Evolutionary conservation across 2,113 vertebrate genomes (phyloP).

Genomic region (Notiomystis cincta): DNA sequence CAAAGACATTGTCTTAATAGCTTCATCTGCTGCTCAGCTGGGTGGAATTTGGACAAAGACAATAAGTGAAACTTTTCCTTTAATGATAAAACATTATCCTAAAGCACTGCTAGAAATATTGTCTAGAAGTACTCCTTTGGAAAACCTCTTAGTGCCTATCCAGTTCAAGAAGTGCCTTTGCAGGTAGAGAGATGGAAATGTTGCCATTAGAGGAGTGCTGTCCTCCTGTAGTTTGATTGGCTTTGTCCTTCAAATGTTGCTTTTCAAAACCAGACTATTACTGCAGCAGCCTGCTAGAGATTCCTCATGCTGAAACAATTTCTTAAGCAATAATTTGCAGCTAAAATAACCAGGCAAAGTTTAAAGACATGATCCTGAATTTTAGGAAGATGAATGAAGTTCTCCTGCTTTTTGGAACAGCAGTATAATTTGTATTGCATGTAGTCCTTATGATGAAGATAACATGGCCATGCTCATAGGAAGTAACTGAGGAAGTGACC

Average conservation of each 20-base stretch:
- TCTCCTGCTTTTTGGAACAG: background rate
- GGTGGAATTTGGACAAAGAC: background rate
- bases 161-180: background rate
- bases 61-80: background rate
- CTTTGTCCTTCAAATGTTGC: background rate
- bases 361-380: background rate
- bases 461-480: background rate
- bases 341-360: background rate
- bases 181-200: background rate
- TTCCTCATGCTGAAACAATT: background rate
- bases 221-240: background rate
- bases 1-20: background rate
- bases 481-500: conserved; percentile 28
- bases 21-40: background rate
- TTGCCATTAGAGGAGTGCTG: background rate
- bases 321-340: background rate
- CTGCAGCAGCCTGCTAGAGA: background rate
- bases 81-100: background rate
- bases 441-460: background rate
- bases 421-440: background rate
- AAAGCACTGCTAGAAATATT: background rate
- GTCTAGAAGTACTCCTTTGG: background rate
- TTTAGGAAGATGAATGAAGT: background rate
- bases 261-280: background rate
- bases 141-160: background rate